A percentile compares a stretch with the other conserved stretches of the same genome.
These are phyloP conservation scores for Acomys russatus DNA, from an alignment of 2,797 vertebrate genomes.

Conservation along the genomic window DNA sequence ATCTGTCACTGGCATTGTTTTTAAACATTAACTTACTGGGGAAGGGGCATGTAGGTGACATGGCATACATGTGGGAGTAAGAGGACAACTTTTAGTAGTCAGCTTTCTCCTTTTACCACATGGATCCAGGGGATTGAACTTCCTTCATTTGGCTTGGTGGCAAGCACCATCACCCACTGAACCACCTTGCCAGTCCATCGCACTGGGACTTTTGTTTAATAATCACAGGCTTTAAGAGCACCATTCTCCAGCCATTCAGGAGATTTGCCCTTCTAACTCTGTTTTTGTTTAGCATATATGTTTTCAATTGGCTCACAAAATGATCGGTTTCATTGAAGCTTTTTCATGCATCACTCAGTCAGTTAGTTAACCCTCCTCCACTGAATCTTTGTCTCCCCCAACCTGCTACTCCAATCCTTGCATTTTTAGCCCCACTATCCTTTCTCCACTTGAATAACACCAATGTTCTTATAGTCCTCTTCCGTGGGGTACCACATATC, in stretches of 20 bases:
- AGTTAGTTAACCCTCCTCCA: too few relatives aligned
- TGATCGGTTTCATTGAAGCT: not conserved
- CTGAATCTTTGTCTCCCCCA: too few relatives aligned
- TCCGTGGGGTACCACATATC: not conserved
- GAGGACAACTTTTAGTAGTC: not conserved
- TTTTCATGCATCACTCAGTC: not conserved
- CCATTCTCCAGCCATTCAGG: not conserved
- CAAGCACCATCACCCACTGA: not conserved
- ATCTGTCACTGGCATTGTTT: not conserved
- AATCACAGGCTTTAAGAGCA: not conserved
- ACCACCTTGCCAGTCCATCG: not conserved
- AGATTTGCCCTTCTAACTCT: not conserved
- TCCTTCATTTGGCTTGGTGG: not conserved
- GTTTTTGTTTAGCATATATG: not conserved
- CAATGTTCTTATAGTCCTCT: not conserved
- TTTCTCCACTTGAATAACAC: not conserved
- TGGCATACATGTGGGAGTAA: too few relatives aligned
- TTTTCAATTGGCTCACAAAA: not conserved
- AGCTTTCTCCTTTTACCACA: not conserved
- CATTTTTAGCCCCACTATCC: too few relatives aligned
- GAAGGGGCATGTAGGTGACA: not conserved
- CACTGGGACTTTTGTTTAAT: not conserved
- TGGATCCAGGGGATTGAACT: not conserved
- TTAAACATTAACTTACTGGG: too few relatives aligned
- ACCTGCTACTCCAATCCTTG: too few relatives aligned